phyloP scores from a whole-genome alignment of 2,888 invertebrate genomes.

The Trisateles emortualis region DNA sequence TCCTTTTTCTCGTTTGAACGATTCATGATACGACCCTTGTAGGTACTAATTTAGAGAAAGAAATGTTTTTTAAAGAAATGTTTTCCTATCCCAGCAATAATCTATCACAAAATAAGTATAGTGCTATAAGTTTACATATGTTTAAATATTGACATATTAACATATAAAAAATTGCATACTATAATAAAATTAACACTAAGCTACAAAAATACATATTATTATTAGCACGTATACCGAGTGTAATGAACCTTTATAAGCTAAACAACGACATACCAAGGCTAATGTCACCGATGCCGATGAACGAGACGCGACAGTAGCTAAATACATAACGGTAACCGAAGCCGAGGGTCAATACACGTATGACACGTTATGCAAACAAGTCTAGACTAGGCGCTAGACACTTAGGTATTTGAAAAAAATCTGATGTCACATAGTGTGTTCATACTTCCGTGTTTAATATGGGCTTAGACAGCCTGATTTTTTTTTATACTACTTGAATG shows the following conservation, averaged over 20 bases:
- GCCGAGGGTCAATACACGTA: conserved; percentile 42
- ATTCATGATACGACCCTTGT: too few species aligned
- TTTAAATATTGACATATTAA: too few species aligned
- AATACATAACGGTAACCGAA: conserved; percentile 44
- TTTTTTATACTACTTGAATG: too few species aligned
- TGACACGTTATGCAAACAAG: conserved; percentile 34
- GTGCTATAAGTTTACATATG: too few species aligned
- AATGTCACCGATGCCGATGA: conserved; percentile 8
- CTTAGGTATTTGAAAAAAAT: neutral
- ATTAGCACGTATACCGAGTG: neutral
- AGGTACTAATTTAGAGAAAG: too few species aligned
- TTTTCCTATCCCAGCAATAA: too few species aligned
- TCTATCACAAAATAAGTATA: too few species aligned
- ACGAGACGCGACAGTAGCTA: conserved; percentile 11
- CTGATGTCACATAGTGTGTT: conserved; percentile 12
- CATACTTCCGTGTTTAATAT: conserved; percentile 24
- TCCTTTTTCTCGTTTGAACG: too few species aligned
- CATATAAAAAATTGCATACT: too few species aligned
- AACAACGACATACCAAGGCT: neutral
- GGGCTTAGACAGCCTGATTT: too few species aligned
- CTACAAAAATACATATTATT: too few species aligned
- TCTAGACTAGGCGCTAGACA: conserved; percentile 7
- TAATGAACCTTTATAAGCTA: neutral
- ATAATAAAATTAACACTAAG: neutral
- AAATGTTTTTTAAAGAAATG: too few species aligned